Conservation (phyloP, 2,113 vertebrate genomes). For the Crocuta crocuta region DNA sequence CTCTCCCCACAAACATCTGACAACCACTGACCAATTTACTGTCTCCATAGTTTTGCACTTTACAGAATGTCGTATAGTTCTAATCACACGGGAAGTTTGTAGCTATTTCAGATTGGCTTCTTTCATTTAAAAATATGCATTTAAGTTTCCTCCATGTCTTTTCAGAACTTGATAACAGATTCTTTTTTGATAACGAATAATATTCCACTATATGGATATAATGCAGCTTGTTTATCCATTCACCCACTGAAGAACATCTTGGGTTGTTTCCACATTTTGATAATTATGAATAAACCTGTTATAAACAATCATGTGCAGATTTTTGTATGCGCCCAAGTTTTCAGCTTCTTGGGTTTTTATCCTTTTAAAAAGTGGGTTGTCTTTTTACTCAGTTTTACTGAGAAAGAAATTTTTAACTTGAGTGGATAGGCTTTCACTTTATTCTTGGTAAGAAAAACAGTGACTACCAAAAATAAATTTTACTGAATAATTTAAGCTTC, state of each 20-base stretch:
- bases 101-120: background rate
- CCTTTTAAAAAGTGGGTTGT: background rate
- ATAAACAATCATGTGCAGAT: background rate
- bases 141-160: background rate
- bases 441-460: background rate
- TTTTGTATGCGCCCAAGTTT: background rate
- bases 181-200: background rate
- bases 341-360: background rate
- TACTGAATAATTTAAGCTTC: background rate
- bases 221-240: background rate
- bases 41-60: background rate
- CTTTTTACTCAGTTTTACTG: background rate
- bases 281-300: background rate
- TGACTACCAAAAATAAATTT: background rate
- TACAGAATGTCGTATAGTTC: background rate
- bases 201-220: background rate
- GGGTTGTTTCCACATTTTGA: background rate
- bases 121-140: background rate
- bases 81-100: background rate
- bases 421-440: background rate
- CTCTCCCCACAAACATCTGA: background rate
- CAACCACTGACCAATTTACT: background rate
- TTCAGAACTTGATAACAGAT: background rate
- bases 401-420: background rate
- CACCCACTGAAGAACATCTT: background rate